These are phyloP conservation scores for Thaleichthys pacificus DNA, from an alignment of 2,797 vertebrate species.

Conservation along the genomic window DNA sequence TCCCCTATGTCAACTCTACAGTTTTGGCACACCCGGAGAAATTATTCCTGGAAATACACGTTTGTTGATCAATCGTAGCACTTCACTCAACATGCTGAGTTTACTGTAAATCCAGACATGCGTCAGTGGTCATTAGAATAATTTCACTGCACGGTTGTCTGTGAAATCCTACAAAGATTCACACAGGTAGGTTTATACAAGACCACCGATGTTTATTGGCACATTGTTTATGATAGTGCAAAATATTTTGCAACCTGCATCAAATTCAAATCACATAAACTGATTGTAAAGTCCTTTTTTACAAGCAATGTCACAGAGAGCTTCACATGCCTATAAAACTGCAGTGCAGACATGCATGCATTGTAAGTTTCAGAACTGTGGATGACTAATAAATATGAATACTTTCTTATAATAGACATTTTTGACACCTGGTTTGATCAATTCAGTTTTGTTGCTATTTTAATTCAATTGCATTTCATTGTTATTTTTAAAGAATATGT, in stretches of 20 bases:
- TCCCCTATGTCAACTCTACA: conserved; percentile 31
- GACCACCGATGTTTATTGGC: neutral
- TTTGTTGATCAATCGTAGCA: conserved; percentile 52
- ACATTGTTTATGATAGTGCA: neutral
- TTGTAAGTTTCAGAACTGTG: too few species aligned
- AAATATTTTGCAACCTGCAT: neutral
- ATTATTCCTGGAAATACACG: conserved; percentile 42
- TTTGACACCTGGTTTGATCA: too few species aligned
- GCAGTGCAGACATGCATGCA: too few species aligned
- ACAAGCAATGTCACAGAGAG: too few species aligned
- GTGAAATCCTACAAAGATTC: neutral
- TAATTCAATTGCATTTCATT: too few species aligned
- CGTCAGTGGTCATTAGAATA: neutral
- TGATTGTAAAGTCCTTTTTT: neutral
- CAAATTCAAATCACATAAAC: neutral
- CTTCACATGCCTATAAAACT: too few species aligned
- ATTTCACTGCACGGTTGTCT: neutral
- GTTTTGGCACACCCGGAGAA: conserved; percentile 14
- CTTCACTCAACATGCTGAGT: conserved; percentile 49
- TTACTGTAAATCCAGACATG: conserved; percentile 30
- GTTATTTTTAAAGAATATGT: too few species aligned
- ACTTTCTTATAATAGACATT: too few species aligned
- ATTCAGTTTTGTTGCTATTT: too few species aligned
- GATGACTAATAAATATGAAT: too few species aligned
- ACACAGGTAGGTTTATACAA: neutral